phyloP scores from a whole-genome alignment of 2,888 invertebrate genomes.

The Rhaphigaster nebulosa region DNA sequence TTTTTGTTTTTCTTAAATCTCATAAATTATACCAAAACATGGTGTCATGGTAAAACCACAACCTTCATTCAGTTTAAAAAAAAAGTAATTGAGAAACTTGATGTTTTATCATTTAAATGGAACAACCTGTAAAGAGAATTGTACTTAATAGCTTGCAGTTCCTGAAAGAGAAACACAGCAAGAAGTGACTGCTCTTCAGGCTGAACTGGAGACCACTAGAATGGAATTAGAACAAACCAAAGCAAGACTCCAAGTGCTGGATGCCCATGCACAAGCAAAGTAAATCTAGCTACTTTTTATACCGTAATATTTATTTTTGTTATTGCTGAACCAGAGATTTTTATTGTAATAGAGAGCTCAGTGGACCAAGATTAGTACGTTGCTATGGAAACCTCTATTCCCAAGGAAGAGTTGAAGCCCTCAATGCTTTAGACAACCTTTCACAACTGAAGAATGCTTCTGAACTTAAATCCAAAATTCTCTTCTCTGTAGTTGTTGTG shows the following conservation, averaged over 20 bases:
- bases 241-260: slow-evolving; percentile 66
- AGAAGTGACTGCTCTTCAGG: slow-evolving; percentile 67
- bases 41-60: neutral
- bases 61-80: neutral
- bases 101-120: too few relatives aligned
- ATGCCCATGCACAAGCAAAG: slow-evolving; percentile 63
- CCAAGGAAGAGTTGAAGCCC: slow-evolving; percentile 85
- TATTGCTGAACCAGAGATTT: neutral
- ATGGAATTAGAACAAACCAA: slow-evolving; percentile 70
- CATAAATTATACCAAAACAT: too few relatives aligned
- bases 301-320: neutral
- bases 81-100: neutral
- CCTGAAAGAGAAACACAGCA: slow-evolving; percentile 62
- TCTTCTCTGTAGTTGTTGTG: slow-evolving; percentile 96
- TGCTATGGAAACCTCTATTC: slow-evolving; percentile 89
- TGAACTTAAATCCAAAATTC: slow-evolving; percentile 93
- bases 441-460: slow-evolving; percentile 86
- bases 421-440: slow-evolving; percentile 87
- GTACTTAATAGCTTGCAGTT: slow-evolving; percentile 59
- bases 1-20: too few relatives aligned
- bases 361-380: slow-evolving; percentile 74
- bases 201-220: slow-evolving; percentile 69
- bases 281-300: slow-evolving; percentile 47
- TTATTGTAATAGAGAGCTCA: slow-evolving; percentile 68
- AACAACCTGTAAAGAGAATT: too few relatives aligned